phyloP scores from a whole-genome alignment of 1,140 invertebrate species.

The Macrotrachela quadricornifera region DNA sequence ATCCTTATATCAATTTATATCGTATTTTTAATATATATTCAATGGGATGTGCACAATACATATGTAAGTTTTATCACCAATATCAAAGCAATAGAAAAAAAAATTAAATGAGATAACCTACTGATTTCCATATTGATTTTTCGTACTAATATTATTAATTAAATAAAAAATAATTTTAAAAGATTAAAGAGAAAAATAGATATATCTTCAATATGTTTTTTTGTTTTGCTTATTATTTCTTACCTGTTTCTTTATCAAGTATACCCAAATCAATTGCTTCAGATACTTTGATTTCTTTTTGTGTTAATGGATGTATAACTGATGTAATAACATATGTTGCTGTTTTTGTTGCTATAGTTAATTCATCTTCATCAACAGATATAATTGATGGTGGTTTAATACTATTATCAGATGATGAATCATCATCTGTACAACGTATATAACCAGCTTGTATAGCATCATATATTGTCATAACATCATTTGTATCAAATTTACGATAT shows the following conservation, averaged over 20 bases:
- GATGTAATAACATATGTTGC: constrained; percentile 8
- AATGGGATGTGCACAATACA: too few species aligned
- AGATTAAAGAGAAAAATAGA: too few species aligned
- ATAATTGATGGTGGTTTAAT: not conserved
- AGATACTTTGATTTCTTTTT: constrained; percentile 9
- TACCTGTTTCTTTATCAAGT: constrained; percentile 5
- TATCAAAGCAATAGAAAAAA: too few species aligned
- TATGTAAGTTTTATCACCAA: too few species aligned
- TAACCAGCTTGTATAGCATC: not conserved
- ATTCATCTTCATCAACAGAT: constrained; percentile 7
- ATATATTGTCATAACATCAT: not conserved
- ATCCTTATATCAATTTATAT: too few species aligned
- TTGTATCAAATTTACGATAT: constrained; percentile 4
- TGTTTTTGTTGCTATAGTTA: constrained; percentile 9
- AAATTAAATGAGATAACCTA: too few species aligned
- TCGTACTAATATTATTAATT: too few species aligned
- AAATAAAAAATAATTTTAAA: too few species aligned
- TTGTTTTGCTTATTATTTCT: too few species aligned
- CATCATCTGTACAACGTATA: not conserved
- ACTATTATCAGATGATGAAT: not conserved
- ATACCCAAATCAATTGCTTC: constrained; percentile 8
- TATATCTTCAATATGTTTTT: too few species aligned
- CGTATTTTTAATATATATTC: too few species aligned
- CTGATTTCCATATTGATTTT: too few species aligned
- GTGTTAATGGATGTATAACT: constrained; percentile 5